These are phyloP conservation scores for Sebastes umbrosus DNA, from an alignment of 2,797 vertebrate species.

Conservation along the genomic window DNA sequence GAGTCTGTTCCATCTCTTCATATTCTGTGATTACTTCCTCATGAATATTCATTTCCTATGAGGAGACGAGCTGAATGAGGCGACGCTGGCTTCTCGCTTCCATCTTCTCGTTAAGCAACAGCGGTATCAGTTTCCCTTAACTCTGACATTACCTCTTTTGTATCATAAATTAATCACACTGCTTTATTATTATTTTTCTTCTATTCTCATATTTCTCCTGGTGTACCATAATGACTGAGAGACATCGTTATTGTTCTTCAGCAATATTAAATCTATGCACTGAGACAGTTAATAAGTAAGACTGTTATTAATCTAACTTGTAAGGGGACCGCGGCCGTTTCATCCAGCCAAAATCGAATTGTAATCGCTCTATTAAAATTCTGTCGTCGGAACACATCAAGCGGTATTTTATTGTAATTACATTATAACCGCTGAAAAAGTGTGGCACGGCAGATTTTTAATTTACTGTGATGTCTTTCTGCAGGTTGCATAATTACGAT, in stretches of 20 bases:
- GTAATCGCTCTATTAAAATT: constrained; percentile 64
- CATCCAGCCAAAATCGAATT: constrained; percentile 33
- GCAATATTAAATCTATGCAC: constrained; percentile 32
- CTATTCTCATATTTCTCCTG: not conserved
- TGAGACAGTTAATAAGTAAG: constrained; percentile 44
- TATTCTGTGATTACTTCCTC: constrained; percentile 35
- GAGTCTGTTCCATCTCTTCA: constrained; percentile 27
- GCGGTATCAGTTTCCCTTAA: constrained; percentile 23
- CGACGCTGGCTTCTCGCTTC: constrained; percentile 1
- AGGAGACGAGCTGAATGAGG: constrained; percentile 16
- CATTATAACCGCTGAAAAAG: constrained; percentile 29
- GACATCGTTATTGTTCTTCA: not conserved
- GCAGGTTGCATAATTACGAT: constrained; percentile 5
- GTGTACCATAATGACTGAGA: not conserved
- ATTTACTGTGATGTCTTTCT: constrained; percentile 39
- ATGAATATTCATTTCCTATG: constrained; percentile 64
- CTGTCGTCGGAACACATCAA: constrained; percentile 35
- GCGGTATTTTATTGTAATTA: constrained; percentile 51
- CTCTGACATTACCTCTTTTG: constrained; percentile 24
- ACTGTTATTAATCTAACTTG: constrained; percentile 55
- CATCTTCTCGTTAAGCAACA: constrained; percentile 37
- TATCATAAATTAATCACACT: constrained; percentile 24
- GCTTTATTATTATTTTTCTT: constrained; percentile 13
- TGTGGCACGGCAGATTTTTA: constrained; percentile 25
- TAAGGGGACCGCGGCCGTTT: constrained; percentile 29